Conservation (phyloP, 2,113 vertebrate genomes). For the Paracanthobrama guichenoti region DNA sequence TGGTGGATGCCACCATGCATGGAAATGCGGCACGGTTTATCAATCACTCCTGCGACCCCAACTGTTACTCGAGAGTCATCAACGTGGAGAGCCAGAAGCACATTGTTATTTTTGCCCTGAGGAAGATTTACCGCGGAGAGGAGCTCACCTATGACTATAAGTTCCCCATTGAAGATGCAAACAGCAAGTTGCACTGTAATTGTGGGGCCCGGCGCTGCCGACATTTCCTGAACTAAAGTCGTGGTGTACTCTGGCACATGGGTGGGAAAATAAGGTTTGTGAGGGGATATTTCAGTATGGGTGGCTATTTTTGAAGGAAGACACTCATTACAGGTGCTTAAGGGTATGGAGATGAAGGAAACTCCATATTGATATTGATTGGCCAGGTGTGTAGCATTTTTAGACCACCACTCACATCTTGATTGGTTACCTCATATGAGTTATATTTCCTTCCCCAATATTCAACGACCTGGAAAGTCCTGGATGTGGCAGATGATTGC, state of each 20-base stretch:
- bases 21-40: conserved; percentile 91
- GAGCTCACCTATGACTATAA: conserved; percentile 95
- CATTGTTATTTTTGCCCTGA: conserved; percentile 89
- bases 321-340: neutral
- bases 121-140: conserved; percentile 88
- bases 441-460: neutral
- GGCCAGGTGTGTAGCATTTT: neutral
- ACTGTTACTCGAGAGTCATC: conserved; percentile 92
- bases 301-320: neutral
- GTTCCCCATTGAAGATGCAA: conserved; percentile 90
- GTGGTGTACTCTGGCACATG: neutral
- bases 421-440: neutral
- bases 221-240: conserved; percentile 82
- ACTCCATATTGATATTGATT: neutral
- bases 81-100: conserved; percentile 92
- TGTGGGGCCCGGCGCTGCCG: conserved; percentile 86
- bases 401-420: neutral
- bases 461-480: neutral
- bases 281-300: neutral
- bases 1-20: conserved; percentile 91
- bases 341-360: neutral
- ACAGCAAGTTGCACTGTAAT: conserved; percentile 89
- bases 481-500: neutral
- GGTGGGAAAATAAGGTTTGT: neutral
- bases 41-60: conserved; percentile 93